Evolutionary conservation across 1,140 invertebrate species (phyloP), one percentile per base, ranked within the genome.

Genomic region (Drosophila insularis): DNA sequence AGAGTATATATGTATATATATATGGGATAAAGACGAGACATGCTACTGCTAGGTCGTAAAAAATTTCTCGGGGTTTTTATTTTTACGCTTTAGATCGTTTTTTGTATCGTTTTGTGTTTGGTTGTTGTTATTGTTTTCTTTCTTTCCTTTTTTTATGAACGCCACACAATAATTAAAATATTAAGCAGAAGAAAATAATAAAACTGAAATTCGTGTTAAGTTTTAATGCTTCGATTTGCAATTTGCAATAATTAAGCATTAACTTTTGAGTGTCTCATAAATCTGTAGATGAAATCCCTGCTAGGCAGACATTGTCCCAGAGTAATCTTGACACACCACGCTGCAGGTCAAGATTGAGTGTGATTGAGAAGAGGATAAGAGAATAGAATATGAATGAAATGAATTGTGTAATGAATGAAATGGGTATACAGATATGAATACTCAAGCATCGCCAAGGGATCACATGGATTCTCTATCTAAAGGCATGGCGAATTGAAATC

Each of bases 171-270:
- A 87, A 87, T 87, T 87, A 87, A 87, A 87, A 87, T 87, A 87
- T 89, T 89, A 80, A 75, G 81, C 71, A 63, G 78, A 66, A 75
- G 62, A 69, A 43, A 54, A 71, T 71, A 43, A 54, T 68, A 66
- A 70, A 62, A 63, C 68, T 69, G 64, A 76, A 85, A 81, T 86
- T 81, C 78, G 78, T 78, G 82, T 87, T 86, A 76, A 86, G 68
- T 86, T 79, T 86, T 79, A 86, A 43, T 60, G 78, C 67, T 54
- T 55, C 75, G 65, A 74, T 75, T 81, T 82, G 81, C 82, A 86
- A 86, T 86, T 87, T 86, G 84, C 82, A 78, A 87, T 89, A 87
- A 87, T 87, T 87, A 87, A 87, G 82, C 79, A 87, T 87, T 87
- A 87, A 67, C 65, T 19, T 27, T 54, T 70, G 76, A 67, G 73